A percentile compares a stretch with the other conserved stretches of the same genome.
Evolutionary conservation across 2,113 vertebrate species (phyloP).

Genomic region (Callipepla californica): DNA sequence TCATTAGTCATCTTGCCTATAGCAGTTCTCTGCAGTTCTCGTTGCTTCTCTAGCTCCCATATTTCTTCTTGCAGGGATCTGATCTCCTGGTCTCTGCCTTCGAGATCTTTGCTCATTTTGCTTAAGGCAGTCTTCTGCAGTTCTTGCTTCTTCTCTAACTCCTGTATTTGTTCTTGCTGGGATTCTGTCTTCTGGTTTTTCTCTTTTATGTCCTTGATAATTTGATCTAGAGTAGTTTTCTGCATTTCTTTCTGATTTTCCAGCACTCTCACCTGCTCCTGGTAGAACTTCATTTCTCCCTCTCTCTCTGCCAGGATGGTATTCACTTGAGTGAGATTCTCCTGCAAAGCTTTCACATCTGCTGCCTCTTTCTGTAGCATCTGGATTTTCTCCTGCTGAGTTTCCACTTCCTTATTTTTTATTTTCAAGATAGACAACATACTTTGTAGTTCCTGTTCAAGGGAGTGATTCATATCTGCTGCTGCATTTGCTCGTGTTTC

Average conservation of each 20-base stretch:
- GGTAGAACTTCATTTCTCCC: slow-evolving; percentile 47
- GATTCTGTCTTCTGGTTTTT: slow-evolving; percentile 1
- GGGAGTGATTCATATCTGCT: slow-evolving; percentile 22
- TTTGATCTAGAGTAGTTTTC: background rate
- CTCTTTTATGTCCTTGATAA: slow-evolving; percentile 12
- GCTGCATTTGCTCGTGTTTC: slow-evolving; percentile 57
- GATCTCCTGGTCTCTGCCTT: background rate
- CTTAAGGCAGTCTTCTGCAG: background rate
- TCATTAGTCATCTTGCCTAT: background rate
- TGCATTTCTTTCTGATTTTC: slow-evolving; percentile 11
- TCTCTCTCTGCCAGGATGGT: slow-evolving; percentile 64
- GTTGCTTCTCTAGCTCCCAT: background rate
- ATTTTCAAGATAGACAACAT: slow-evolving; percentile 62
- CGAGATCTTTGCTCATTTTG: background rate
- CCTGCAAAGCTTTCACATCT: slow-evolving; percentile 65
- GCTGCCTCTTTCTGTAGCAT: slow-evolving; percentile 68
- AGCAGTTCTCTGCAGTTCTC: background rate
- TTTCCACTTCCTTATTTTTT: slow-evolving; percentile 69
- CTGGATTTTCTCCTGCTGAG: slow-evolving; percentile 60
- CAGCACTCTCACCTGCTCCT: background rate
- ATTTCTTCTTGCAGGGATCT: background rate
- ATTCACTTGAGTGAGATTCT: slow-evolving; percentile 51
- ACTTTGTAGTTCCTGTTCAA: slow-evolving; percentile 72
- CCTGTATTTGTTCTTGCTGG: slow-evolving; percentile 31
- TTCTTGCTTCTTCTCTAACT: slow-evolving; percentile 46